Conservation (phyloP, 2,113 vertebrate genomes). For the Semicossyphus pulcher region DNA sequence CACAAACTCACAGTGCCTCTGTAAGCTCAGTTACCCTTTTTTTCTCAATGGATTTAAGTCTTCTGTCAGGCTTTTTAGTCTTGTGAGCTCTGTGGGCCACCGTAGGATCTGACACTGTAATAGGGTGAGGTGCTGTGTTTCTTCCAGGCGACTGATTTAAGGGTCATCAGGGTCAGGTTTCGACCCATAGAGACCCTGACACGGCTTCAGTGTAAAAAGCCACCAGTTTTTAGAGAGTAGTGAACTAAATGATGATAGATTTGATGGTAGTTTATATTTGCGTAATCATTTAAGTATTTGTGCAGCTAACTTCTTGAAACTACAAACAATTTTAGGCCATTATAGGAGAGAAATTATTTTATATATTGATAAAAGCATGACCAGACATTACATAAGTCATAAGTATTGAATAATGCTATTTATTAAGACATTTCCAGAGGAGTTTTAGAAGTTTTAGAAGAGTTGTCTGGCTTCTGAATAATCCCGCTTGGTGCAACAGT, state of each 20-base stretch:
- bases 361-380: no score
- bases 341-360: no score
- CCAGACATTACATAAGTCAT: no score
- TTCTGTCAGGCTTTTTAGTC: background rate
- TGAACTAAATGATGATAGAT: no score
- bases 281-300: no score
- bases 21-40: background rate
- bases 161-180: slow-evolving; percentile 42
- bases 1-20: background rate
- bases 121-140: slow-evolving; percentile 1
- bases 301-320: no score
- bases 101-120: background rate
- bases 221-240: no score
- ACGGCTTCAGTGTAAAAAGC: background rate
- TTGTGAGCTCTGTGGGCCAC: background rate
- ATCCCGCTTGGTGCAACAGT: background rate
- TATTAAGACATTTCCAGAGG: background rate
- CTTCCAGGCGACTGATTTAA: slow-evolving; percentile 1
- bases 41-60: background rate
- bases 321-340: no score
- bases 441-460: background rate
- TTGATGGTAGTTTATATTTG: no score
- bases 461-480: background rate
- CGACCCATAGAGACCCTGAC: background rate
- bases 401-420: no score